Evolutionary conservation across 2,113 vertebrate species (phyloP), one percentile per base, ranked within the genome.

Genomic region (Corythoichthys haematopterus): DNA sequence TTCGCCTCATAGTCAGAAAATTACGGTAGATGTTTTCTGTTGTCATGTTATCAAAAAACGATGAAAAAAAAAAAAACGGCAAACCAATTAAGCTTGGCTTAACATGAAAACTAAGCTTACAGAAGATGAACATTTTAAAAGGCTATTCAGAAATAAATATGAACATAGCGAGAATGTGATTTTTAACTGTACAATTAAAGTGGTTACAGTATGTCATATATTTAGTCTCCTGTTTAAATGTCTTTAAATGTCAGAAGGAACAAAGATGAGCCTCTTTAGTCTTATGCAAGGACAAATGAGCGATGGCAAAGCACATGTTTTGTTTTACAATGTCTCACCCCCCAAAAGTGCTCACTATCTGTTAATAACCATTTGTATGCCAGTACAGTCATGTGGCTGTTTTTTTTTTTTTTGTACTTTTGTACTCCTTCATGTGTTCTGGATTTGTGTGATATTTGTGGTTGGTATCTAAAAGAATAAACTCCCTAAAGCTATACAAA

Each of bases 181-280:
- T 58, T 11, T 58, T 37, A 58, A 52, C 28, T 58, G 35, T 6
- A 36, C 14, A 16, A 79, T 61, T 52, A 35, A 80, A 66, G 38
- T 13, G 59, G 48, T 47, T 46, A 16, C 5, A 65, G 66, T 66
- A 51, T 74, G 80, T 81, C 51, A 28, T 28, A 28, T 28, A 28
- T 53, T 46, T 16, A 83, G 84, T 85, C 76, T 90, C 87, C 88
- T 85, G 78, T 89, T 86, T 89, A 80, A 90, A 85, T 84, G 77
- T 86, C 71, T 88, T 79, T 83, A 84, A 87, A 88, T 89, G 85
- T 82, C 87, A 78, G 71, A 50, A 15, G 60, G 60, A 79, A 71
- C 71, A 79, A 82, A 84, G 81, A 73, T 71, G 81, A 74, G 77
- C 70, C 73, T 81, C 77, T 73, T 89, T 85, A 66, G 72, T 75